Conservation (phyloP, 2,888 invertebrate genomes). For the Pantelozetes paolii region DNA sequence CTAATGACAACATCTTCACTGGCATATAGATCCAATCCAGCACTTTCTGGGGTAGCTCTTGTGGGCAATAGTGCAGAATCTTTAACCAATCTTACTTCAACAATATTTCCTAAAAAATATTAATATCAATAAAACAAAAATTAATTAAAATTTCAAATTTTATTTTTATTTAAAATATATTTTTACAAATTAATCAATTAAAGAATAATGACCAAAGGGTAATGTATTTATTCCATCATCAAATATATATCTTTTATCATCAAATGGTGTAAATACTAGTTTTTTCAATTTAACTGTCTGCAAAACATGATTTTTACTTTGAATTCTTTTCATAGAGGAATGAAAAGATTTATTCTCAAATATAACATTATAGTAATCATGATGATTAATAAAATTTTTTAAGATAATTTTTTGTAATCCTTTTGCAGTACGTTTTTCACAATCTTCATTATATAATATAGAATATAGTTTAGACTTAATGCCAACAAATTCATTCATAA, state of each 20-base stretch:
- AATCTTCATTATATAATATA: neutral
- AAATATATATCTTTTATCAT: constrained; percentile 41
- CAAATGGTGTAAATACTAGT: constrained; percentile 10
- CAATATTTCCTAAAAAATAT: too few relatives aligned
- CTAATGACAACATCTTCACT: neutral
- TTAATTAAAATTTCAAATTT: neutral
- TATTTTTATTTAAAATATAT: neutral
- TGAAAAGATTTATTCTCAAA: too few relatives aligned
- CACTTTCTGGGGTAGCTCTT: too few relatives aligned
- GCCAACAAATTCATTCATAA: constrained; percentile 49
- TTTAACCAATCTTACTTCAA: too few relatives aligned
- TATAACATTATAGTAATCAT: constrained; percentile 37
- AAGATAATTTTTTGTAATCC: constrained; percentile 38
- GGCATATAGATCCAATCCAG: constrained; percentile 17
- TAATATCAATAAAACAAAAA: neutral
- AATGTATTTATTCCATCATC: constrained; percentile 21
- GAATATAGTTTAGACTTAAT: constrained; percentile 42
- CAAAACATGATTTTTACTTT: constrained; percentile 35
- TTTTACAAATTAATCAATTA: neutral
- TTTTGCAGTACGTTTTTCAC: constrained; percentile 36
- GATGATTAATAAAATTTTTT: constrained; percentile 13
- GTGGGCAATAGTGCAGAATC: too few relatives aligned
- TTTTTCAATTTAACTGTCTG: constrained; percentile 34
- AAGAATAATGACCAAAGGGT: neutral
- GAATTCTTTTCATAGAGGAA: constrained; percentile 27